Conservation (phyloP, 2,113 vertebrate genomes). For the Xiphorhynchus elegans region DNA sequence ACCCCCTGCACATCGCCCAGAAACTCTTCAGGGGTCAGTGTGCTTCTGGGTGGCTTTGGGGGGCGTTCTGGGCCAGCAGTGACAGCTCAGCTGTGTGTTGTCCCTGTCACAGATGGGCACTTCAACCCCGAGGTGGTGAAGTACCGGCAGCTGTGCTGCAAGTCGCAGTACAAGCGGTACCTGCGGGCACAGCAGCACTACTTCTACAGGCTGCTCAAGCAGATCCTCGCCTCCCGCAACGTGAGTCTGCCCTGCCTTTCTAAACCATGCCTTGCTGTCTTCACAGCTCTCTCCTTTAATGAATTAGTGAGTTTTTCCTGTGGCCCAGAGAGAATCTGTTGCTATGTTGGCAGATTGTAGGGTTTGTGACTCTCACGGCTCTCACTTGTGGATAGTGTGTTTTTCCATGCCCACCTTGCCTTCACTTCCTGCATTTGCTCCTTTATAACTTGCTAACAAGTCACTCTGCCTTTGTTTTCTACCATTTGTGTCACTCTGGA, state of each 20-base stretch:
- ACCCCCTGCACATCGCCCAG: slow-evolving; percentile 92
- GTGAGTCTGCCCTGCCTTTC: slow-evolving; percentile 67
- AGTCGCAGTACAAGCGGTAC: slow-evolving; percentile 92
- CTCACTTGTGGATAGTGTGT: not conserved
- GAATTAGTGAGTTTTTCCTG: not conserved
- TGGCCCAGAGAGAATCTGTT: accelerated
- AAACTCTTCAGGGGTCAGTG: slow-evolving; percentile 90
- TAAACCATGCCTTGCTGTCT: not conserved
- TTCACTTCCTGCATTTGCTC: not conserved
- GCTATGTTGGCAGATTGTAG: not conserved
- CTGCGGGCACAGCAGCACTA: slow-evolving; percentile 92
- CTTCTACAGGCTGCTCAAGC: slow-evolving; percentile 91
- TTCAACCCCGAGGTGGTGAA: slow-evolving; percentile 98
- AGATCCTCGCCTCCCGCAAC: slow-evolving; percentile 93
- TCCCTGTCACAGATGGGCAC: slow-evolving; percentile 83
- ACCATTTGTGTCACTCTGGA: not conserved
- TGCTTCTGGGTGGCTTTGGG: accelerated
- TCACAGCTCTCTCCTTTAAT: not conserved
- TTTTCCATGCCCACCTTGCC: not conserved
- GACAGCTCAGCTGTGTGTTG: not conserved
- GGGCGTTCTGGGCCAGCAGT: not conserved
- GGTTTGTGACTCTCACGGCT: not conserved
- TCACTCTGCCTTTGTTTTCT: not conserved
- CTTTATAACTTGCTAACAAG: not conserved
- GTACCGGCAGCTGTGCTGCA: slow-evolving; percentile 91